Evolutionary conservation across 2,113 vertebrate genomes (phyloP), one percentile per base, ranked within the genome.

Genomic region (Leptosomus discolor): DNA sequence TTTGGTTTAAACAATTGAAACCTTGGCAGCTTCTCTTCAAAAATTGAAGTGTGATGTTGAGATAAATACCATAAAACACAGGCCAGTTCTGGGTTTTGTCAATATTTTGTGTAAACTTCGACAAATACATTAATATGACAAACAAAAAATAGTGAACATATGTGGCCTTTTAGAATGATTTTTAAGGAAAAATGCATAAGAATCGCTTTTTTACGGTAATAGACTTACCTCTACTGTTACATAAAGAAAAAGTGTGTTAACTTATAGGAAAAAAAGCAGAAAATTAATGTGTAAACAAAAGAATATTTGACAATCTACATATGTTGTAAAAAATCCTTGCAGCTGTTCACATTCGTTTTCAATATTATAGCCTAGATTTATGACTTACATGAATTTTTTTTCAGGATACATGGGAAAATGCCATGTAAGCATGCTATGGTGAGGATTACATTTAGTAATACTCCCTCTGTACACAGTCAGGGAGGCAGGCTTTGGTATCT

Each of bases 1-100:
- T 95, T 89, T 92, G 69, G 27, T 91, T 96, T 94, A 87, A 94
- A 71, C 43, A 86, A n/a, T 45, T 81, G 76, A 91, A 81, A 79
- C 76, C 36, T 91, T 92, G 70, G 80, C 88, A 89, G 74, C 57
- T 92, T 74, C 8, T 64, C 36, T 87, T 91, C 20, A 81, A 76
- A 92, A 75, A 45, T 17, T 64, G 19, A 76, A 91, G 48, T 75
- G 48, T 73, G 53, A 30, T 89, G 69, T 50, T 89, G 56, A 86
- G 86, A 89, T 91, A 86, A 91, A 76, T 82, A 85, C 43, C 41
- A 60, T 84, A 75, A 92, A 97, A 36, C 50, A 69, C 39, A 73
- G 56, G 18, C 30, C 57, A 50, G 30, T 91, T 95, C 79, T 91
- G 80, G 43, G 15, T 13, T 95, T 97, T 94, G 50, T 91, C 91